phyloP scores from a whole-genome alignment of 2,888 invertebrate species.

The Dichetophora obliterata region DNA sequence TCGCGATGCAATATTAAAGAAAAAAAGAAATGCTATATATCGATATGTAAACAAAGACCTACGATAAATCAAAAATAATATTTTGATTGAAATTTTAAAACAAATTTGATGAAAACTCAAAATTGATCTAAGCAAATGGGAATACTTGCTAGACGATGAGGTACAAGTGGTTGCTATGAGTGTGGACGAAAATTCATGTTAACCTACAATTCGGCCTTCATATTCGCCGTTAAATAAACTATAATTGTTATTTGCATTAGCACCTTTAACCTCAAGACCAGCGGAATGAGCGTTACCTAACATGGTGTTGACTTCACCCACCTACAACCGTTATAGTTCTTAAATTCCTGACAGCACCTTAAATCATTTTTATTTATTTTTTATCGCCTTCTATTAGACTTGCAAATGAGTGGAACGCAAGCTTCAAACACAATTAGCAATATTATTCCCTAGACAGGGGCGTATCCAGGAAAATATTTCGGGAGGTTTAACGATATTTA shows the following conservation, averaged over 20 bases:
- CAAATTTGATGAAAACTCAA: neutral
- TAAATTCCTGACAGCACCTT: neutral
- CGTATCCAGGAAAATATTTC: no score
- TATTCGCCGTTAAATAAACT: no score
- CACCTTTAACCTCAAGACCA: no score
- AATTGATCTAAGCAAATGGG: constrained; percentile 2
- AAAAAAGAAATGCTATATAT: neutral
- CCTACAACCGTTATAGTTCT: neutral
- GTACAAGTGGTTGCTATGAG: no score
- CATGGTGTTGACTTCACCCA: neutral
- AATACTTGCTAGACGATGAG: neutral
- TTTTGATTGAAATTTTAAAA: constrained; percentile 14
- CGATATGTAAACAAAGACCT: neutral
- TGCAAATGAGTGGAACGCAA: neutral
- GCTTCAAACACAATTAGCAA: neutral
- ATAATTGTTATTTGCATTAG: no score
- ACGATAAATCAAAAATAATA: neutral
- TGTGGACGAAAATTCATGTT: no score
- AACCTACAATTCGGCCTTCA: no score
- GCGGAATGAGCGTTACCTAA: no score
- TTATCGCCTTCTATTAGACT: neutral
- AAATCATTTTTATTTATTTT: neutral
- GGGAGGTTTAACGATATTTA: no score
- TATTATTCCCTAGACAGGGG: neutral
- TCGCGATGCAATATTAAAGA: neutral